Evolutionary conservation across 2,888 invertebrate genomes (phyloP).

Genomic region (Zelleria hepariella): DNA sequence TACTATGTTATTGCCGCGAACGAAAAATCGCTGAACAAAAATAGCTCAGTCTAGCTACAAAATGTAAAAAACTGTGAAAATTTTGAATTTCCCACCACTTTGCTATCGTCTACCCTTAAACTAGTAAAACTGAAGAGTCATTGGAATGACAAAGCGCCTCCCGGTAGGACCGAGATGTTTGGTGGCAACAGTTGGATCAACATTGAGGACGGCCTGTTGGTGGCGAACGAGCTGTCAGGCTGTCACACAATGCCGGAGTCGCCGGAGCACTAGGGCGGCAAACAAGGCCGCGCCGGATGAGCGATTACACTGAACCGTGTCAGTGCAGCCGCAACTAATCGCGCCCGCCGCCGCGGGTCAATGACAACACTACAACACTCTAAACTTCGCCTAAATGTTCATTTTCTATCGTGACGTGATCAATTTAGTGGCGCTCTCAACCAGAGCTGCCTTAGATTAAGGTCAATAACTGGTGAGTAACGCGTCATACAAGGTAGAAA

Average conservation of each 20-base stretch:
- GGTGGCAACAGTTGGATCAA: neutral
- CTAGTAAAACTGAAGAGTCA: neutral
- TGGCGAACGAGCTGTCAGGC: slow-evolving; percentile 9
- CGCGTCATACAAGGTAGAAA: neutral
- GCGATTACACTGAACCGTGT: slow-evolving; percentile 57
- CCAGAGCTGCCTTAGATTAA: neutral
- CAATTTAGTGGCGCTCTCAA: neutral
- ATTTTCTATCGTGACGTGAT: neutral
- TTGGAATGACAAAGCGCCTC: neutral
- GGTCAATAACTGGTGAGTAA: neutral
- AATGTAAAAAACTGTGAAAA: too few relatives aligned
- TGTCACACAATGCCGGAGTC: neutral
- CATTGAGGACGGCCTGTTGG: neutral
- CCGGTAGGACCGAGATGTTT: neutral
- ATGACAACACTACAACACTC: slow-evolving; percentile 36
- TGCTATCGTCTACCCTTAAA: neutral
- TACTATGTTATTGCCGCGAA: too few relatives aligned
- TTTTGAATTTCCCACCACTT: neutral
- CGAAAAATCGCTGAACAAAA: too few relatives aligned
- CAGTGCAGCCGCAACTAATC: slow-evolving; percentile 50
- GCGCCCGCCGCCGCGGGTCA: slow-evolving; percentile 28
- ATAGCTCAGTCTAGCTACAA: too few relatives aligned
- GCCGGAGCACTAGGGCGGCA: slow-evolving; percentile 9
- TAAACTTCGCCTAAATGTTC: neutral
- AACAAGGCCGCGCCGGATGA: slow-evolving; percentile 57